These are phyloP conservation scores for Furcifer pardalis DNA, from an alignment of 2,797 vertebrate species.

Conservation along the genomic window DNA sequence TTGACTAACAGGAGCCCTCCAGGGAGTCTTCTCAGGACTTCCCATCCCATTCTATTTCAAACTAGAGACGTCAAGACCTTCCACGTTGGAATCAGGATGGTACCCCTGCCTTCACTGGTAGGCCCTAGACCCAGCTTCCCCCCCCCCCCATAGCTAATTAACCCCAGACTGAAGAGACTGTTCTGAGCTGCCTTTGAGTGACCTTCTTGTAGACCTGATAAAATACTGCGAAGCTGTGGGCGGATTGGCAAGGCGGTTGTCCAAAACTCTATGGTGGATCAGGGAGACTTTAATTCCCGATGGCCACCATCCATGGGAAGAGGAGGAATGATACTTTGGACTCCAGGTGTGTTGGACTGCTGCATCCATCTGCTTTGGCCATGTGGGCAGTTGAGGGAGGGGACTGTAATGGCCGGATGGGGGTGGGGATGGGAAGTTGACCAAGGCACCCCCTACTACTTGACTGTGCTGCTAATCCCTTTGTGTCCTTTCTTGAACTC, in stretches of 20 bases:
- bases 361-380: too few species aligned
- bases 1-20: background rate
- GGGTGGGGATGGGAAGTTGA: accelerated
- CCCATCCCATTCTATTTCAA: background rate
- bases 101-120: background rate
- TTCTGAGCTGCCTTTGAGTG: background rate
- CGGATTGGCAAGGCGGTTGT: background rate
- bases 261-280: too few species aligned
- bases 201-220: too few species aligned
- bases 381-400: background rate
- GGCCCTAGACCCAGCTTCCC: background rate
- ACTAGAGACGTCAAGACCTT: background rate
- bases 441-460: background rate
- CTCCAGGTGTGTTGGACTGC: background rate
- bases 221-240: background rate
- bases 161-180: too few species aligned
- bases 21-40: background rate
- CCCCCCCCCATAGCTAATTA: too few species aligned
- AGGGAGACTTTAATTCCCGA: background rate
- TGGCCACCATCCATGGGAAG: background rate
- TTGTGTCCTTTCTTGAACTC: too few species aligned
- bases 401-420: too few species aligned
- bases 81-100: background rate
- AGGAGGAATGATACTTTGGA: too few species aligned
- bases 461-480: background rate